Percentiles rank a stretch among this genome's conserved stretches.
These are phyloP conservation scores for Bombus soroeensis DNA, from an alignment of 1,140 invertebrate species.

Conservation along the genomic window DNA sequence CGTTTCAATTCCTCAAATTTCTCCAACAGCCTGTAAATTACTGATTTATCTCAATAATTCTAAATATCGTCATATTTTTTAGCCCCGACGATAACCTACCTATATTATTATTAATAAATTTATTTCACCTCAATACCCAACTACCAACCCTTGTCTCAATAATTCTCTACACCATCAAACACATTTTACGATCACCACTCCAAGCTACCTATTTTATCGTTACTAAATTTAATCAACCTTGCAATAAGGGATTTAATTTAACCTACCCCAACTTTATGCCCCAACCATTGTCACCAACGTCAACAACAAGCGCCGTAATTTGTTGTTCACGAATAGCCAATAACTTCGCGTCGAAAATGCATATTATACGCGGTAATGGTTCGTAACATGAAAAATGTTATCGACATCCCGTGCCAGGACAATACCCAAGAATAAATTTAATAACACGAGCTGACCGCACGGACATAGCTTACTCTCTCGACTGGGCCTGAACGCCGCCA, in stretches of 20 bases:
- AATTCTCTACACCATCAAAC: not conserved
- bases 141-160: not conserved
- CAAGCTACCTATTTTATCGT: not conserved
- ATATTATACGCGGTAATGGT: not conserved
- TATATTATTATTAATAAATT: not conserved
- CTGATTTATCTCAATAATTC: too few relatives aligned
- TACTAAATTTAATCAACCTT: not conserved
- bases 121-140: not conserved
- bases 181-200: not conserved
- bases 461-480: not conserved
- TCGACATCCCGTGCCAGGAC: not conserved
- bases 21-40: too few relatives aligned
- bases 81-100: not conserved
- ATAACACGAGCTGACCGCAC: not conserved
- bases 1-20: too few relatives aligned
- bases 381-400: not conserved
- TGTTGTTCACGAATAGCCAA: not conserved
- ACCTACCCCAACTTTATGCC: not conserved
- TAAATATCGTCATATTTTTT: too few relatives aligned
- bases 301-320: not conserved
- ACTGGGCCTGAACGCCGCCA: not conserved
- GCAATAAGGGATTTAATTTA: not conserved
- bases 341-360: not conserved
- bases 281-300: not conserved
- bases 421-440: constrained; percentile 1